A percentile compares a stretch with the other conserved stretches of the same genome.
Evolutionary conservation across 1,140 invertebrate genomes (phyloP).

Genomic region (Neoseiulus cucumeris): DNA sequence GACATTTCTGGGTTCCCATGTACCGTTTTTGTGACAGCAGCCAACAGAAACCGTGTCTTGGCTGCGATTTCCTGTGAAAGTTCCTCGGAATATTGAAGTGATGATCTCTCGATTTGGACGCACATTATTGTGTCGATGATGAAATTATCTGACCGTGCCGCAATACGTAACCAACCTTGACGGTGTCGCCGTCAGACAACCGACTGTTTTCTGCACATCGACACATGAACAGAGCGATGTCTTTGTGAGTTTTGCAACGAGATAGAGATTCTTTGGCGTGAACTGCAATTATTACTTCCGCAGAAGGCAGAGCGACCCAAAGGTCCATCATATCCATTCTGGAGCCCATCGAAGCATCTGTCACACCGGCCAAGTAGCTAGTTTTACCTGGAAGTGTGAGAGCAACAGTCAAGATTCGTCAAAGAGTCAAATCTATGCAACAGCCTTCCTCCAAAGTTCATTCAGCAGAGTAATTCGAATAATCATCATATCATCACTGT

Average conservation of each 20-base stretch:
- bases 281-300: not conserved
- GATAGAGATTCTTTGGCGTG: not conserved
- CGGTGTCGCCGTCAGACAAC: not conserved
- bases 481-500: not conserved
- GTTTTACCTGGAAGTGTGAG: not conserved
- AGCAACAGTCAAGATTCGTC: not conserved
- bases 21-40: not conserved
- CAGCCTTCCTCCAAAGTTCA: too few species aligned
- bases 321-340: not conserved
- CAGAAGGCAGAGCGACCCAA: not conserved
- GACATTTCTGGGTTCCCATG: not conserved
- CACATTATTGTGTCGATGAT: too few species aligned
- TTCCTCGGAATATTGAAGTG: too few species aligned
- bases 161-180: not conserved
- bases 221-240: not conserved
- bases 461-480: too few species aligned
- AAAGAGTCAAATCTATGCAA: too few species aligned
- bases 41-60: not conserved
- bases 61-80: not conserved
- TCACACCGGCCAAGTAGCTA: not conserved
- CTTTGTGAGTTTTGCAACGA: constrained; percentile 1
- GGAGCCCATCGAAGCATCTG: not conserved
- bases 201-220: not conserved
- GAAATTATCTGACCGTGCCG: too few species aligned
- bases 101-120: too few species aligned